phyloP scores from a whole-genome alignment of 2,888 invertebrate genomes.

The Campaea margaritaria region DNA sequence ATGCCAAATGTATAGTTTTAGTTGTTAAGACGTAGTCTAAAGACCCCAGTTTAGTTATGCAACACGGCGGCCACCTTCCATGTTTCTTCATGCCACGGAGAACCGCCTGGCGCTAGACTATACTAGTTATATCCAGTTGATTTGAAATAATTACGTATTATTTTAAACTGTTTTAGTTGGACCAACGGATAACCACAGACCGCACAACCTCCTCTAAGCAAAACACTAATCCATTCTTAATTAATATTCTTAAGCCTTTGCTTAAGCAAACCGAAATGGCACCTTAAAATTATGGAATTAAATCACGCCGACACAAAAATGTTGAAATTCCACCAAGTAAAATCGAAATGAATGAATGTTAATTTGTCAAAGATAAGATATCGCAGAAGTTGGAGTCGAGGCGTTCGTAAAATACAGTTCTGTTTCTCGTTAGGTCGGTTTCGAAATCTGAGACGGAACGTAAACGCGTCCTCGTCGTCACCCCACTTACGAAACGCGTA shows the following conservation, averaged over 20 bases:
- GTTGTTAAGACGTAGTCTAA: slow-evolving; percentile 44
- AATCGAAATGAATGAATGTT: slow-evolving; percentile 35
- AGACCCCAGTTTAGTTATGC: slow-evolving; percentile 61
- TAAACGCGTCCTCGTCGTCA: slow-evolving; percentile 51
- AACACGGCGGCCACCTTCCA: slow-evolving; percentile 58
- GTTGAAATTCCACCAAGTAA: slow-evolving; percentile 22
- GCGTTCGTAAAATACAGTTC: slow-evolving; percentile 45
- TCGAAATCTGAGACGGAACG: slow-evolving; percentile 53
- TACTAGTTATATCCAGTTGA: slow-evolving; percentile 65
- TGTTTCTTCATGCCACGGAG: slow-evolving; percentile 63
- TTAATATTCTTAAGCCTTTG: slow-evolving; percentile 8
- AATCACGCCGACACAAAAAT: slow-evolving; percentile 35
- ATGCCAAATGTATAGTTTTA: slow-evolving; percentile 43
- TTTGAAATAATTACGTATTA: slow-evolving; percentile 58
- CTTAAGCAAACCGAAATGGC: slow-evolving; percentile 9
- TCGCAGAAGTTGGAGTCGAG: slow-evolving; percentile 21
- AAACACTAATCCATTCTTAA: slow-evolving; percentile 14
- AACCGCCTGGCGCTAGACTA: slow-evolving; percentile 54
- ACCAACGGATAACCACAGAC: slow-evolving; percentile 32
- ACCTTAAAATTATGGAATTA: slow-evolving; percentile 6
- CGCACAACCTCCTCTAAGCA: slow-evolving; percentile 4
- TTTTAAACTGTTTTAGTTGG: slow-evolving; percentile 49
- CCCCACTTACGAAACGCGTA: slow-evolving; percentile 52
- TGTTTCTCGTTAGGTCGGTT: slow-evolving; percentile 47
- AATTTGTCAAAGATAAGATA: slow-evolving; percentile 40